These are phyloP conservation scores for Danio kyathit DNA, from an alignment of 2,797 vertebrate species.

Conservation along the genomic window DNA sequence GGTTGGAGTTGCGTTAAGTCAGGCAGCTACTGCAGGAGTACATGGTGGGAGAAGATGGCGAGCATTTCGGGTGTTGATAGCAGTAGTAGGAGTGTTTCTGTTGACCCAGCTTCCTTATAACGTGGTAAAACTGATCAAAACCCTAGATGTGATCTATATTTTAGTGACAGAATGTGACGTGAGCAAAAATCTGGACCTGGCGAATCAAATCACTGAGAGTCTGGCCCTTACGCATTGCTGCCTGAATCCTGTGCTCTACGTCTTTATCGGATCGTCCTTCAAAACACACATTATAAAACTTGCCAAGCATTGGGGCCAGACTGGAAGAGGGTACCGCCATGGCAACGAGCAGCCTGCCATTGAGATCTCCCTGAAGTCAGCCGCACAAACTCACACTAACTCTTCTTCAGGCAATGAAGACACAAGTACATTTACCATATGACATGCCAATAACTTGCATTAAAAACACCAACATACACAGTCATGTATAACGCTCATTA, in stretches of 20 bases:
- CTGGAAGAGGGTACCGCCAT: slow-evolving; percentile 48
- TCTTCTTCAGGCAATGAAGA: slow-evolving; percentile 76
- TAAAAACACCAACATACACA: not conserved
- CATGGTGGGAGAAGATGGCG: slow-evolving; percentile 75
- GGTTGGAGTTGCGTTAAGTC: slow-evolving; percentile 78
- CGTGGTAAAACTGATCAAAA: slow-evolving; percentile 82
- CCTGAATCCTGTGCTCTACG: slow-evolving; percentile 90
- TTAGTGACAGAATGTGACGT: slow-evolving; percentile 82
- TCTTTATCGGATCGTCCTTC: slow-evolving; percentile 88
- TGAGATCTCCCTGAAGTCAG: slow-evolving; percentile 74
- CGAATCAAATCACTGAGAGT: slow-evolving; percentile 85
- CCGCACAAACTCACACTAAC: slow-evolving; percentile 68
- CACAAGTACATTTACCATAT: slow-evolving; percentile 78
- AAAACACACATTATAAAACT: slow-evolving; percentile 83
- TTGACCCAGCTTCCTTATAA: slow-evolving; percentile 93
- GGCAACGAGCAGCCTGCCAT: slow-evolving; percentile 63
- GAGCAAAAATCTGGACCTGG: slow-evolving; percentile 86
- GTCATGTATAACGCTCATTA: not conserved
- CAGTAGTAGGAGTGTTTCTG: slow-evolving; percentile 86
- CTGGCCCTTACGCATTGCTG: slow-evolving; percentile 90
- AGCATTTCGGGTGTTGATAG: slow-evolving; percentile 84
- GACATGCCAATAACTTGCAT: not conserved
- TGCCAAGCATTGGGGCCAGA: slow-evolving; percentile 77
- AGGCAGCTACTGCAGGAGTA: slow-evolving; percentile 73
- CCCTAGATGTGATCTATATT: slow-evolving; percentile 83